Percentiles rank a stretch among this genome's conserved stretches.
These are phyloP conservation scores for Calameuta pallipes DNA, from an alignment of 2,888 invertebrate genomes.

Conservation along the genomic window DNA sequence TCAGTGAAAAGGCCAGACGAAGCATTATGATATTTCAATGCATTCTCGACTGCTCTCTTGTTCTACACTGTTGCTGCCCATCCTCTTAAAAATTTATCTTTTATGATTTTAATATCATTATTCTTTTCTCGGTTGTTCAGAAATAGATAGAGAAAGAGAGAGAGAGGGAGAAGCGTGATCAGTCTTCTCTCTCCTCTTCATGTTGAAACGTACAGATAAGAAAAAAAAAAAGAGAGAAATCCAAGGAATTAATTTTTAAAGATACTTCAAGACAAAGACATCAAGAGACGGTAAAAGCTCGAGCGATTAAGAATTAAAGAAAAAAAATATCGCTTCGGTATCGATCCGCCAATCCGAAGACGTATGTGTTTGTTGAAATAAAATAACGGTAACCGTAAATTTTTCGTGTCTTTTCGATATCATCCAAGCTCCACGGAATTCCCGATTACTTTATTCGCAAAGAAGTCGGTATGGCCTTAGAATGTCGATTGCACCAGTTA, in stretches of 20 bases:
- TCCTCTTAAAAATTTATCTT: neutral
- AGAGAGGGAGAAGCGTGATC: slow-evolving; percentile 8
- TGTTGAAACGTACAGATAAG: neutral
- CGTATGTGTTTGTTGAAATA: neutral
- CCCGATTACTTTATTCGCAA: neutral
- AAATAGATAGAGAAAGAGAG: neutral
- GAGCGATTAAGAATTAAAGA: neutral
- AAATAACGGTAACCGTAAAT: neutral
- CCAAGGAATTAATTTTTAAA: neutral
- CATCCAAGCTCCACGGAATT: neutral
- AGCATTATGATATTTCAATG: neutral
- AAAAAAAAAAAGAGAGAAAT: slow-evolving; percentile 1
- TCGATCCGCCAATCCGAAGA: neutral
- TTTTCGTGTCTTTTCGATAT: neutral
- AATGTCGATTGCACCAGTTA: neutral
- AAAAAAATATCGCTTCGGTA: neutral
- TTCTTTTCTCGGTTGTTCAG: neutral
- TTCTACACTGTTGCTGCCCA: neutral
- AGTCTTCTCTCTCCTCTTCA: neutral
- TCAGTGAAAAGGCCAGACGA: neutral
- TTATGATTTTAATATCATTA: neutral
- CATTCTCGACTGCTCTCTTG: neutral
- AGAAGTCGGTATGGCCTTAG: neutral
- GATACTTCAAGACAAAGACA: neutral
- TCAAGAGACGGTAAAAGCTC: neutral